Evolutionary conservation across 2,888 invertebrate genomes (phyloP).

Genomic region (Amorpha juglandis): DNA sequence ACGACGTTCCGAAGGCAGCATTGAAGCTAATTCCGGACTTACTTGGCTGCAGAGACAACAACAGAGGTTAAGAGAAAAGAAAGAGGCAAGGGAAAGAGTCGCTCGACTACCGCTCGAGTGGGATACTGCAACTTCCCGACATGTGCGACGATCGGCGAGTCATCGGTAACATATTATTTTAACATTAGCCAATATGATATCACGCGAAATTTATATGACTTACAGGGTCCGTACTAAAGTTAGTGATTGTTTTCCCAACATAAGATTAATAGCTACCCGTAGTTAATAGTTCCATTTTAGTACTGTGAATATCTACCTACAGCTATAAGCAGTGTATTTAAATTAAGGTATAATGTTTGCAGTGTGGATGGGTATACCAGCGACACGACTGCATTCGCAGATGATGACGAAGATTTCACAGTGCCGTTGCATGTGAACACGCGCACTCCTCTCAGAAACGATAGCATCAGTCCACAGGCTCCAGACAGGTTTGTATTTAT

Average conservation of each 20-base stretch:
- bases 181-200: too few species aligned
- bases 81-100: constrained; percentile 89
- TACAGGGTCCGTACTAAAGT: too few species aligned
- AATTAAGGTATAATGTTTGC: constrained; percentile 36
- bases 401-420: constrained; percentile 89
- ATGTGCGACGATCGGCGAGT: constrained; percentile 79
- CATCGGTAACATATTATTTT: constrained; percentile 65
- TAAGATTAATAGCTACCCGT: too few species aligned
- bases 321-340: not conserved
- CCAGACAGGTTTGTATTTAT: constrained; percentile 69
- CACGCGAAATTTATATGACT: too few species aligned
- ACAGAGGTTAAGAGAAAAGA: constrained; percentile 90
- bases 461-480: constrained; percentile 76
- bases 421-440: constrained; percentile 89
- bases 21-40: constrained; percentile 79
- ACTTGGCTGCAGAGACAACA: constrained; percentile 94
- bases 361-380: constrained; percentile 91
- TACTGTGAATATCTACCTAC: too few species aligned
- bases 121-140: constrained; percentile 75
- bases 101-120: constrained; percentile 89
- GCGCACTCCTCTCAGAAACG: constrained; percentile 68
- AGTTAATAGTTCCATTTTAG: too few species aligned
- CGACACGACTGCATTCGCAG: constrained; percentile 91
- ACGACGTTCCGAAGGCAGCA: constrained; percentile 69
- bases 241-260: too few species aligned